Percentiles rank a stretch among this genome's conserved stretches.
These are phyloP conservation scores for Toxotes lorentzi DNA, from an alignment of 2,797 vertebrate species.

Conservation along the genomic window DNA sequence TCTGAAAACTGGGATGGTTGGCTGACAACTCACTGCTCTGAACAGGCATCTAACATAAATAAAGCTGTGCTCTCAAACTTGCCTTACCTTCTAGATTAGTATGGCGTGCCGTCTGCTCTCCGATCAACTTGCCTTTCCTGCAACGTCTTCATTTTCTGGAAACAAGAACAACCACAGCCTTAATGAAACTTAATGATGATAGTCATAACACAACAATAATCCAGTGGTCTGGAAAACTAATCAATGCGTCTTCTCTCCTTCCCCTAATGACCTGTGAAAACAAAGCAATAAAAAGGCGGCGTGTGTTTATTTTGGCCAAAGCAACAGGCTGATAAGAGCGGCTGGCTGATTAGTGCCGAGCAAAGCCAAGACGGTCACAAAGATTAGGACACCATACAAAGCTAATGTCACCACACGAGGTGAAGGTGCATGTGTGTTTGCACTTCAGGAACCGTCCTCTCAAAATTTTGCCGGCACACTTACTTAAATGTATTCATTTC, in stretches of 20 bases:
- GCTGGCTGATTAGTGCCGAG: conserved; percentile 74
- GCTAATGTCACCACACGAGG: conserved; percentile 52
- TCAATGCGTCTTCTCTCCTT: conserved; percentile 81
- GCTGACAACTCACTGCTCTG: conserved; percentile 6
- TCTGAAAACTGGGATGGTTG: conserved; percentile 4
- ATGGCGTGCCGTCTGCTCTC: conserved; percentile 28
- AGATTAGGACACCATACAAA: conserved; percentile 53
- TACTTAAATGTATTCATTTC: conserved; percentile 1
- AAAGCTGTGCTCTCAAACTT: conserved; percentile 8
- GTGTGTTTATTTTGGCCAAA: conserved; percentile 85
- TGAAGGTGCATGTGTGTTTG: conserved; percentile 35
- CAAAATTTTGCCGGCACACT: background rate
- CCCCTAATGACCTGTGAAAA: conserved; percentile 85
- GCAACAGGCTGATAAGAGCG: conserved; percentile 78
- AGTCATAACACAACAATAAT: conserved; percentile 84
- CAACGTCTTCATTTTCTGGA: conserved; percentile 77
- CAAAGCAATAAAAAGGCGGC: conserved; percentile 79
- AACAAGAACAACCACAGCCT: conserved; percentile 73
- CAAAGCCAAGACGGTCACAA: conserved; percentile 56
- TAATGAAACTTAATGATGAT: conserved; percentile 84
- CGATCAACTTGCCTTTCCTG: conserved; percentile 52
- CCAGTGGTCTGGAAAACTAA: conserved; percentile 83
- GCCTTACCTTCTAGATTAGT: conserved; percentile 34
- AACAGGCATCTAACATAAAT: conserved; percentile 34
- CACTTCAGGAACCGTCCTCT: conserved; percentile 31